Evolutionary conservation across 2,888 invertebrate genomes (phyloP), one percentile per base, ranked within the genome.

Genomic region (Lithophane semibrunnea): DNA sequence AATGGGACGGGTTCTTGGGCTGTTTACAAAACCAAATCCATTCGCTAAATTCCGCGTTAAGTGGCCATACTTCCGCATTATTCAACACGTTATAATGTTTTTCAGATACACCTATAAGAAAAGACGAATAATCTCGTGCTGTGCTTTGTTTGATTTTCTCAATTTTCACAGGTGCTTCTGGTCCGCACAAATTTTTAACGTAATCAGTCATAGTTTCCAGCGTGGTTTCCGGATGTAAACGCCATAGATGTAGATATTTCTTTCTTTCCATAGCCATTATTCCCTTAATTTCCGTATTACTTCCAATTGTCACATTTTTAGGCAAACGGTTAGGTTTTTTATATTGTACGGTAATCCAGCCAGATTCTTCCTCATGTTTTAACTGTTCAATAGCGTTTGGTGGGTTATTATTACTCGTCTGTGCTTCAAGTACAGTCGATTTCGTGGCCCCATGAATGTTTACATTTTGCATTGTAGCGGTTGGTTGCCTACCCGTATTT

Each of bases 121-220:
- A 75, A 12, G 75, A 75, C 1, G 75, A 68, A 18, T 75, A 75
- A 63, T 75, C 68, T 29, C 68, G 21, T 63, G 63, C 61, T 1
- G 44, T 63, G 29, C 47, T n/a, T n/a, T 61, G 75, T 21, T 63
- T 68, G 10, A 75, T 63, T 44, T 69, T 75, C 2, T 75, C 68
- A 24, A 49, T 29, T 37, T 61, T 13, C 29, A 37, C 37, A 61
- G 60, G 29, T 8, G 29, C 29, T 52, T 52, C 52, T 13, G 52
- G 52, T 16, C 52, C 18, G 16, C 52, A 52, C 5, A 52, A 18
- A 52, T 52, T 52, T 52, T 18, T 52, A 16, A 52, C 16, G 52
- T 52, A 52, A 52, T 52, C 18, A 5, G 52, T 52, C 52, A 52
- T 18, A 52, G 52, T 16, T 52, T 52, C 52, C 5, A 16, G 52